Evolutionary conservation across 2,888 invertebrate genomes (phyloP), one percentile per base, ranked within the genome.

Genomic region (Synergus itoensis): DNA sequence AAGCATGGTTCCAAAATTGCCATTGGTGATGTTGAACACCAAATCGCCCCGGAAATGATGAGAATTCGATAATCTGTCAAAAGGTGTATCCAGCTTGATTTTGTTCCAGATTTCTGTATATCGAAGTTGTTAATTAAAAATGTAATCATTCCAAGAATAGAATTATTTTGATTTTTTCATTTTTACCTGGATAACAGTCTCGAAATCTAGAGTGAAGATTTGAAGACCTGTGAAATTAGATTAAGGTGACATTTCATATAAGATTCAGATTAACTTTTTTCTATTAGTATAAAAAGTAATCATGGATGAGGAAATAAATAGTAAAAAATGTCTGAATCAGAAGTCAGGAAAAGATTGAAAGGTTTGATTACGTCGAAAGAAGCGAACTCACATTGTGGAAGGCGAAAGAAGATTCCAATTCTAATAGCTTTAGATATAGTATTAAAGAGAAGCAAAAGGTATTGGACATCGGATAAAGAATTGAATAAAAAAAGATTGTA

Each of bases 1-100:
- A 97, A 93, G 81, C 96, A 96, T 0, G 97, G 96, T 89, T 97
- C 97, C 84, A 97, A 91, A 83, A 97, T 95, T 0, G 97, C 96
- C 95, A 97, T 96, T 0, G 96, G 95, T 16, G 96, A 95, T 0
- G 97, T 97, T 16, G 96, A 96, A 45, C 96, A 92, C 93, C 96
- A 96, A 83, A 97, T 96, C 1, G 96, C 95, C 76, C 96, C 94
- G 9, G 94, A 93, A 79, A 94, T 94, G 69, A 95, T 93, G 48
- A 95, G 86, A 36, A 96, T 95, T 87, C 95, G 94, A 81, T 94
- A 94, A 87, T 96, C 95, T 76, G 93, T 93, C 3, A 96, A 89
- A 21, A 96, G 91, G 7, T 93, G 92, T 1, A 92, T 90, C 94
- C 95, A 95, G 80, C 94, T 93, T 1, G 93, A 89, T 62, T 81